Base-by-base conservation (phyloP, 2,888 invertebrate genomes). In the Caenorhabditis panamensis region DNA sequence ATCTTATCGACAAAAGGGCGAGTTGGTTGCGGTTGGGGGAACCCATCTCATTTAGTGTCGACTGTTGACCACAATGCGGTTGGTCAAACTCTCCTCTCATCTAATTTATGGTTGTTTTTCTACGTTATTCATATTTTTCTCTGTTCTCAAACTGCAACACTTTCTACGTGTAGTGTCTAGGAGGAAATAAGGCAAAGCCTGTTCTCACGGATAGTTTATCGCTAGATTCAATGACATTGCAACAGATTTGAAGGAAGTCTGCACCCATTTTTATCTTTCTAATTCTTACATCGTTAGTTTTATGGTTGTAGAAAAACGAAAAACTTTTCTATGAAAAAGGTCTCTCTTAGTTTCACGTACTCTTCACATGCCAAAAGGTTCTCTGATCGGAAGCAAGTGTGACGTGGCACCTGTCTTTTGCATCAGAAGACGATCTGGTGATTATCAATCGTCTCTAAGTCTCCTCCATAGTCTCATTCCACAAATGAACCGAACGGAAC, bases 321-420 rank as follows among this genome's bases (percentile, higher is more conserved):
- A n/a, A n/a, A n/a, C n/a, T n/a, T n/a, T n/a, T n/a, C n/a, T n/a
- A n/a, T 31, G 31, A 31, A 31, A 4, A 9, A 31, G 9, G 5
- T 31, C 31, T 31, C 31, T 6, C 31, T 31, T 31, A 6, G 31
- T 6, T 41, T 13, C 37, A 24, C 20, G 37, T 16, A 47, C 26
- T 8, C 8, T 53, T 66, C 75, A 75, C 66, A 61, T 66, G 75
- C 66, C 53, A 31, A 41, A 49, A 28, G 54, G 75, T 66, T 75
- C 75, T 75, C 53, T 75, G 64, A 73, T 58, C 66, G 28, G 58
- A 64, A 26, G 24, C 6, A 58, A 36, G 44, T 18, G 8, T 18
- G 58, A 73, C 47, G 63, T 58, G 58, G 72, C 72, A 73, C 44
- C 37, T 53, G 58, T 44, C n/a, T n/a, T 31, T 9, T 31, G 31